Conservation (phyloP, 2,797 vertebrate species). For the Sebastes nivosus region DNA sequence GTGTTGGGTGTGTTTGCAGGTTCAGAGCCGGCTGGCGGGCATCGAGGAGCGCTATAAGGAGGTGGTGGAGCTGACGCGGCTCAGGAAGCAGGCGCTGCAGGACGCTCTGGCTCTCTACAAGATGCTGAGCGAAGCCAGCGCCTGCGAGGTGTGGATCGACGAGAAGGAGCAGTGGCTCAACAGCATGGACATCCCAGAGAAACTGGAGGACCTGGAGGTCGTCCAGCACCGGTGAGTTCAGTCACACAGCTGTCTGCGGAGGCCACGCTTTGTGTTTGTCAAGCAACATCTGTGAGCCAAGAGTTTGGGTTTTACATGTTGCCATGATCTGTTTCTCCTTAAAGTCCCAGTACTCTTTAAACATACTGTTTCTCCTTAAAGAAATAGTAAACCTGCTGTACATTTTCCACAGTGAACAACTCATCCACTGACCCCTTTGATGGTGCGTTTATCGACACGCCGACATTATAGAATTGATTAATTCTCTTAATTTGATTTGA, state of each 20-base stretch:
- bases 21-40: constrained; percentile 87
- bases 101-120: constrained; percentile 95
- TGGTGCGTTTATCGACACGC: neutral
- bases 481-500: neutral
- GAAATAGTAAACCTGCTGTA: neutral
- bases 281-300: neutral
- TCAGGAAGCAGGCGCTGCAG: constrained; percentile 95
- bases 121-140: constrained; percentile 94
- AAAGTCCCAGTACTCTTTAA: no score
- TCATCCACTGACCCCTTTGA: neutral
- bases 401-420: neutral
- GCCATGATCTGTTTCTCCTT: neutral
- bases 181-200: constrained; percentile 93
- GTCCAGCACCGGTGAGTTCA: constrained; percentile 89
- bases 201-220: constrained; percentile 94
- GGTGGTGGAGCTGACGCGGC: constrained; percentile 90
- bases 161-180: constrained; percentile 99
- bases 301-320: neutral
- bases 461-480: neutral
- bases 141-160: constrained; percentile 95
- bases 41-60: constrained; percentile 97
- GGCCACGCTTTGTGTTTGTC: neutral
- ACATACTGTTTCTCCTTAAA: no score
- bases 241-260: neutral
- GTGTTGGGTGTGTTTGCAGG: constrained; percentile 43